Percentiles rank a stretch among this genome's conserved stretches.
Evolutionary conservation across 1,140 invertebrate species (phyloP).

Genomic region (Scaptodrosophila lebanonensis): DNA sequence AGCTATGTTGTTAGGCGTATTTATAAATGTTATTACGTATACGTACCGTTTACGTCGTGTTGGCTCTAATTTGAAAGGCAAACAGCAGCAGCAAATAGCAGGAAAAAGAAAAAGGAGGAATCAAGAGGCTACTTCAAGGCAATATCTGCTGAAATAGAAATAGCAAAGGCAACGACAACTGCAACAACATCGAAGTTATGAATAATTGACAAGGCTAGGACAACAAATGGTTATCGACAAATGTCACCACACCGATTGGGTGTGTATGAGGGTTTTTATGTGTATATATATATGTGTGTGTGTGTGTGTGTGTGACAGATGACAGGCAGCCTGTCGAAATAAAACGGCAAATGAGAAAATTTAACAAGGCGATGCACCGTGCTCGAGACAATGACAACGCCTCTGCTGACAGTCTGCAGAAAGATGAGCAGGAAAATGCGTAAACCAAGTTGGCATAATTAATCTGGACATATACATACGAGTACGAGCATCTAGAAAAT

Average conservation of each 20-base stretch:
- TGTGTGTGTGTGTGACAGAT: neutral
- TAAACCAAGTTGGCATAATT: too few species aligned
- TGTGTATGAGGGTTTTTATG: too few species aligned
- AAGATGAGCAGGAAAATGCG: too few species aligned
- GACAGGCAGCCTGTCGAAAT: constrained; percentile 4
- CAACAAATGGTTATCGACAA: neutral
- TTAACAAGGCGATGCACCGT: too few species aligned
- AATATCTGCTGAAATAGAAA: constrained; percentile 7
- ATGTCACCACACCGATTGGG: too few species aligned
- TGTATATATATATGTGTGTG: too few species aligned
- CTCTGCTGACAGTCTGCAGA: too few species aligned
- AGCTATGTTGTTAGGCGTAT: constrained; percentile 61
- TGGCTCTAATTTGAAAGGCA: constrained; percentile 59
- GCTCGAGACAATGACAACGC: too few species aligned
- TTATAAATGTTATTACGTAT: constrained; percentile 71
- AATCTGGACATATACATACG: too few species aligned
- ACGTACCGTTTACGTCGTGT: constrained; percentile 22
- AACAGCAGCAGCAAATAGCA: constrained; percentile 30
- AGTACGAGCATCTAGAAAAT: too few species aligned
- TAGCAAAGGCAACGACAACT: constrained; percentile 1
- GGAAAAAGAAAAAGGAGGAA: neutral
- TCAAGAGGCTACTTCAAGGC: constrained; percentile 9
- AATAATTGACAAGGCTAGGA: constrained; percentile 2
- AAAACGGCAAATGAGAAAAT: neutral
- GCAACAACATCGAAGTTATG: constrained; percentile 5